Evolutionary conservation across 2,888 invertebrate genomes (phyloP), one percentile per base, ranked within the genome.

Genomic region (Protonemura montana): DNA sequence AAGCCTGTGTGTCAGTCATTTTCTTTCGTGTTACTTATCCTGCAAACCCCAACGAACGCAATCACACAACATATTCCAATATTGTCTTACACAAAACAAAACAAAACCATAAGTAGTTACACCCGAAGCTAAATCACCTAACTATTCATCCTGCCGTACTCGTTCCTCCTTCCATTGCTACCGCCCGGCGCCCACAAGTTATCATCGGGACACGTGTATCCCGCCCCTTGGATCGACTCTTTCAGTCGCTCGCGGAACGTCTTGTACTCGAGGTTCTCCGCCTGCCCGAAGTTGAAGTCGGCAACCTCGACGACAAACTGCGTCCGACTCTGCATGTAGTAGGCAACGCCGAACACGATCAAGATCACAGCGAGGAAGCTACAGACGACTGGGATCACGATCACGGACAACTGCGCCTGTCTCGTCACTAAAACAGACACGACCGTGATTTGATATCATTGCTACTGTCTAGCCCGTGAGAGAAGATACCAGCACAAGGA

Each of bases 201-300:
- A 13, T 84, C 84, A 10, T 84, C 84, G 7, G 84, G 84, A 76
- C 84, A 84, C 7, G 16, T 59, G 76, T 28, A 76, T 0, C 84
- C 84, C 21, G 59, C 59, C 1, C 84, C 84, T 27, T 84, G 84
- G 76, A 84, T n/a, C 29, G 97, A 96, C 89, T 97, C 97, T 76
- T 95, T 92, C 0, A 98, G 93, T 80, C 97, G 93, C 90, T 97
- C 97, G 85, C 93, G 93, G 90, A 98, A 97, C 26, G 97, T 97
- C 92, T 97, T 97, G 90, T 97, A 97, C 90, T 97, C 97, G 92
- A 96, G 93, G 89, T 97, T 96, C 25, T 95, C 94, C 89, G 94
- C 94, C 89, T 95, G 96, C 0, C 97, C 97, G 90, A 98, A 98
- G 91, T 98, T 97, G 90, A 98, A 98, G 91, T 98, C 96, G 0